Evolutionary conservation across 2,888 invertebrate species (phyloP), one percentile per base, ranked within the genome.

Genomic region (Agriopis marginaria): DNA sequence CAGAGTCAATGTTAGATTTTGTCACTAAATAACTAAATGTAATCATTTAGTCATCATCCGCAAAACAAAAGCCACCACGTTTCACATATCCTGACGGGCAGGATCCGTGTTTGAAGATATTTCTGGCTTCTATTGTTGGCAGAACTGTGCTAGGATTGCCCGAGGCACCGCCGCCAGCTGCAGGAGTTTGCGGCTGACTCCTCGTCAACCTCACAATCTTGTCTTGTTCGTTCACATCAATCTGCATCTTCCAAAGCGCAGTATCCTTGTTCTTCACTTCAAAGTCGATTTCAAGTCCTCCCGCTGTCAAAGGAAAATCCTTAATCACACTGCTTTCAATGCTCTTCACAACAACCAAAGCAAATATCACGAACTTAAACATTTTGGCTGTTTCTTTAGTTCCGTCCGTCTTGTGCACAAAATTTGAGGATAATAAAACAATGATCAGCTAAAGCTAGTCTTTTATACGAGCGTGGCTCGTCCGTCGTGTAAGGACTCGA

Each of bases 41-140:
- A 32, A 63, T 61, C 23, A 47, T 2, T 23, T 80, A 82, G 65
- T 84, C 80, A 8, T 77, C 76, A n/a, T 79, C 77, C 0, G 75
- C 78, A 51, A 83, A 84, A 64, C 84, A 84, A 61, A 84, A 83
- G 0, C 78, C 79, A 11, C 85, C 83, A 32, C 72, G 69, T 40
- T 68, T 70, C 5, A 75, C 71, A 59, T 79, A 80, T 5, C 85
- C 85, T 0, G 40, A 7, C 0, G 85, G 85, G 12, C 85, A 85
- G 4, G 63, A 53, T 3, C 79, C 80, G 3, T 56, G 75, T 12
- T 61, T 68, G 3, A 85, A 74, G 0, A 71, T 75, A 32, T 75
- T 61, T 2, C 86, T 79, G 17, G 66, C 72, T 45, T 77, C 82
- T 0, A 83, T 58, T 0, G 39, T 70, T 2, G 75, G 76, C 42